These are phyloP conservation scores for Incurvaria masculella DNA, from an alignment of 2,888 invertebrate genomes.

Conservation along the genomic window DNA sequence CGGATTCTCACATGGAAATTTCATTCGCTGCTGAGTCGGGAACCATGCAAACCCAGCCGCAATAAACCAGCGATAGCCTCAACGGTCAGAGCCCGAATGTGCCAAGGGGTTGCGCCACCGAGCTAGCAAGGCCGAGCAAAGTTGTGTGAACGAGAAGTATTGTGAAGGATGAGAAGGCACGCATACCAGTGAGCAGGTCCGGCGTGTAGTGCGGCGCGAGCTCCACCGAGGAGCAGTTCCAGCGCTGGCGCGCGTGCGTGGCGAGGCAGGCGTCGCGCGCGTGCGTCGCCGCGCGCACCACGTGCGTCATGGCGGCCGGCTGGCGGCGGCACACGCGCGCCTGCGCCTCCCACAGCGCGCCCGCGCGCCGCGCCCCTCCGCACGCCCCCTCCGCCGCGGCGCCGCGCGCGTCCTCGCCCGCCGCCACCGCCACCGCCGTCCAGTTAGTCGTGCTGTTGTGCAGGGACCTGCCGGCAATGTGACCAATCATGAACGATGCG, in stretches of 20 bases:
- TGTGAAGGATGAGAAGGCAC: no score
- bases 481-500: no score
- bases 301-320: slow-evolving; percentile 69
- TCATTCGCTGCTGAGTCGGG: no score
- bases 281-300: slow-evolving; percentile 69
- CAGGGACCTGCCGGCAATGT: slow-evolving; percentile 27
- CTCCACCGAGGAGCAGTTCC: slow-evolving; percentile 80
- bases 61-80: no score
- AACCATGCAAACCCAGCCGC: no score
- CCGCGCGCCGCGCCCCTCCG: slow-evolving; percentile 38
- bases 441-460: slow-evolving; percentile 47
- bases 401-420: slow-evolving; percentile 47
- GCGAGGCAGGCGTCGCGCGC: slow-evolving; percentile 68
- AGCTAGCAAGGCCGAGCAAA: no score
- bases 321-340: slow-evolving; percentile 63
- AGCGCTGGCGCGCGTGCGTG: slow-evolving; percentile 68
- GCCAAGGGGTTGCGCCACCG: no score
- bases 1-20: no score
- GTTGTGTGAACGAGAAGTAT: no score
- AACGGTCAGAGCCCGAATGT: no score
- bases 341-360: slow-evolving; percentile 60
- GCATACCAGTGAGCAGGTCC: slow-evolving; percentile 73
- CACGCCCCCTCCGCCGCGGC: slow-evolving; percentile 43
- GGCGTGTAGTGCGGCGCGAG: slow-evolving; percentile 70
- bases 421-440: slow-evolving; percentile 44